Base-by-base conservation (phyloP, 2,888 invertebrate genomes). In the Trissoscelio sp. region DNA sequence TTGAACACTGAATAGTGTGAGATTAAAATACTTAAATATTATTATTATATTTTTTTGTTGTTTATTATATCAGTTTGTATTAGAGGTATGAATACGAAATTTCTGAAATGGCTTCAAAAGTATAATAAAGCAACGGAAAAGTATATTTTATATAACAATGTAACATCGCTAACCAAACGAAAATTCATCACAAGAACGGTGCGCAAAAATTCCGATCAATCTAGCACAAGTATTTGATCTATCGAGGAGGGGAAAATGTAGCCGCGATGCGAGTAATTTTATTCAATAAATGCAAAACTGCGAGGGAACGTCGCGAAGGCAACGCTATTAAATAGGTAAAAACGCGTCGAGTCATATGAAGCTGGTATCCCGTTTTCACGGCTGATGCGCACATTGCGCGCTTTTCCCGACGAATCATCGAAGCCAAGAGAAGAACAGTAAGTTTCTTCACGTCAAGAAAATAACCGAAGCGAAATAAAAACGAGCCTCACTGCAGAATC, bases 391-490 rank as follows among this genome's bases (percentile, higher is more conserved):
- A 72, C 75, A 44, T 55, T 42, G 60, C 58, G 53, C 55, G 62
- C n/a, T 34, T 70, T 74, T 69, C 78, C 51, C 70, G 81, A 66
- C 80, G 84, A 83, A 83, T 84, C 83, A 83, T 84, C 78, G 83
- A 83, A 84, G 83, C 62, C 60, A 44, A 57, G 58, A 44, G 60
- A 77, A 62, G 73, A 81, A 66, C 79, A 66, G 77, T 67, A 64
- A 81, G 70, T 66, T 83, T 73, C 66, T 67, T 53, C 67, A 69
- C 81, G 78, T 78, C 74, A 79, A 60, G 72, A 48, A 81, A 83
- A 69, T 83, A 77, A 79, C 67, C 64, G 77, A 78, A 78, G 81
- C 81, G 78, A 84, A 83, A 84, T 83, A 85, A 82, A 83, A 81
- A 81, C 75, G 73, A 75, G 79, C 66, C 80, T 78, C 48, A 70